Base-by-base conservation (phyloP, 2,113 vertebrate genomes). In the Sinocyclocheilus rhinocerous region DNA sequence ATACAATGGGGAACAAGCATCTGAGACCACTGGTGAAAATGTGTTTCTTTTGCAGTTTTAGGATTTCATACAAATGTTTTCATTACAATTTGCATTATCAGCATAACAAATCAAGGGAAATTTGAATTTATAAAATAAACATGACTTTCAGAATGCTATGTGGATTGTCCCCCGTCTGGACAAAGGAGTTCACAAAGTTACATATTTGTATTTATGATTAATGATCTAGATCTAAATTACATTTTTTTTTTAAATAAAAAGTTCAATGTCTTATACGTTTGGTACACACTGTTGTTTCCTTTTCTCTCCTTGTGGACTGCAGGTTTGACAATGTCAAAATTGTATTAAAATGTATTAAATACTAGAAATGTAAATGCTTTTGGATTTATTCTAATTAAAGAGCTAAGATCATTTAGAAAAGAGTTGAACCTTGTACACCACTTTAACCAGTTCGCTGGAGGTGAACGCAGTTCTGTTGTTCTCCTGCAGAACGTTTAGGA, bases 341-440 rank as follows among this genome's bases (percentile, higher is more conserved):
- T 18, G 7, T 18, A 7, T 18, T 52, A 1, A 1, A 52, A 16
- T 16, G 0, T 16, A 16, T 69, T 36, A 36, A 36, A 26, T 26
- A 13, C 72, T 75, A 73, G 13, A 73, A 36, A 70, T 6, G 33
- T 18, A 24, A 11, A 61, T 24, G n/a, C 6, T 3, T n/a, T 75
- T 4, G 22, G 15, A 9, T 76, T 52, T 0, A 29, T 6, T 76
- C 13, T 50, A 76, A 50, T 76, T 76, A 50, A 9, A 65, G 2
- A 65, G 6, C 3, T 29, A n/a, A 42, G 59, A 81, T 48, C 8
- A 65, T 7, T 81, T 1, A 81, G 16, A 70, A 81, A 70, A 70
- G 24, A 20, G 24, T 12, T 33, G 39, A 90, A 99, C 98, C 97
- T 97, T 95, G 80, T 99, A 99, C 57, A 99, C 94, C 0, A 94